Evolutionary conservation across 2,113 vertebrate species (phyloP).

Genomic region (Nannospalax galili): DNA sequence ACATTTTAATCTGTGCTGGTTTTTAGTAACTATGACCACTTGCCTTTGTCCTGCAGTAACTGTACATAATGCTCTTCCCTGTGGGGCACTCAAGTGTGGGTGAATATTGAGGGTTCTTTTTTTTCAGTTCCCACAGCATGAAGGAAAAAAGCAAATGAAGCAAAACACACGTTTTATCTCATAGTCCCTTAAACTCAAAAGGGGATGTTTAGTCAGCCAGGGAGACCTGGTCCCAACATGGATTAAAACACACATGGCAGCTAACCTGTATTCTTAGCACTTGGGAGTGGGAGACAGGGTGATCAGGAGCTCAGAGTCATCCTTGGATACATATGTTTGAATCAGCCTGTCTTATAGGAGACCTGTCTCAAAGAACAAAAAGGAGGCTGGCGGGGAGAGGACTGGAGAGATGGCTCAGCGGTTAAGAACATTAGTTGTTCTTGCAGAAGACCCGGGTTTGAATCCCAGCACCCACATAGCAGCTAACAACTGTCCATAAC

Average conservation of each 20-base stretch:
- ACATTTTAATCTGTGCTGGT: background rate
- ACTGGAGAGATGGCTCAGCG: too few species aligned
- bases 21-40: background rate
- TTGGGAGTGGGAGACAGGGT: too few species aligned
- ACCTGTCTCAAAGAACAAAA: too few species aligned
- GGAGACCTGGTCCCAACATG: background rate
- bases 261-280: background rate
- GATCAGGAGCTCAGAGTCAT: too few species aligned
- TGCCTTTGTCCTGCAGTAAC: background rate
- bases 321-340: too few species aligned
- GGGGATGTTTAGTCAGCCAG: background rate
- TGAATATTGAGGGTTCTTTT: background rate
- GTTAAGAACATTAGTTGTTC: too few species aligned
- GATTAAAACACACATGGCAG: background rate
- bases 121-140: constrained; percentile 19
- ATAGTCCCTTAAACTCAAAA: background rate
- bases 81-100: background rate
- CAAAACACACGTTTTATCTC: background rate
- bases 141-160: background rate
- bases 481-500: too few species aligned
- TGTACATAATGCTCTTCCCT: background rate
- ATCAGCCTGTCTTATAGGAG: too few species aligned
- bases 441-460: too few species aligned
- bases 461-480: too few species aligned
- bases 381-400: too few species aligned